phyloP scores from a whole-genome alignment of 1,140 invertebrate genomes.

The Acromyrmex echinatior region DNA sequence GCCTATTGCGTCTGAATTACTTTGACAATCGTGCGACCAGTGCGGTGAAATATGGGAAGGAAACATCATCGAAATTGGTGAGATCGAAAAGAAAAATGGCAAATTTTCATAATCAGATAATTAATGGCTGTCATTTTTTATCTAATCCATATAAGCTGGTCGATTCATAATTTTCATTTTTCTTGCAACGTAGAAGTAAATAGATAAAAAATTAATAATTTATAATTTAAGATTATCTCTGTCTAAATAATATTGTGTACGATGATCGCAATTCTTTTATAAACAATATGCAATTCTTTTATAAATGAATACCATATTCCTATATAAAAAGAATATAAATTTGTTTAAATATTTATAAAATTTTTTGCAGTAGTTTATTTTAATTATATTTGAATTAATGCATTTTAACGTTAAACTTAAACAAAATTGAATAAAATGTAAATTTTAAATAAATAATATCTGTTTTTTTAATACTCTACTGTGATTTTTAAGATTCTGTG shows the following conservation, averaged over 20 bases:
- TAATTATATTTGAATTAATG: slow-evolving; percentile 17
- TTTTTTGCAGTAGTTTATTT: slow-evolving; percentile 1
- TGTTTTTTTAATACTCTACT: background rate
- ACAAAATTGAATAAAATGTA: background rate
- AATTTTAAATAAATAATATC: slow-evolving; percentile 1
- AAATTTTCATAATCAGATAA: background rate
- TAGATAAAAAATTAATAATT: background rate
- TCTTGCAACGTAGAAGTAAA: background rate
- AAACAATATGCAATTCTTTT: background rate
- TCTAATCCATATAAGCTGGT: background rate
- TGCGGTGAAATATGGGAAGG: slow-evolving; percentile 10
- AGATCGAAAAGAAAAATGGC: background rate
- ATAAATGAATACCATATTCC: background rate
- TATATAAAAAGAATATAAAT: background rate
- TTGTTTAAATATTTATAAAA: slow-evolving; percentile 14
- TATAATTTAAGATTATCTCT: background rate
- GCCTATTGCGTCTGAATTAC: slow-evolving; percentile 66
- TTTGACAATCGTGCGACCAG: slow-evolving; percentile 9
- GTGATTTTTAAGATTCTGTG: background rate
- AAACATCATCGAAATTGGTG: slow-evolving; percentile 2
- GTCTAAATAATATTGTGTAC: background rate
- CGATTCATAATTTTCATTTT: slow-evolving; percentile 15
- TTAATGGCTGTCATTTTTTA: background rate
- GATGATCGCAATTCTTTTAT: background rate
- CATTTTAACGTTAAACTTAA: slow-evolving; percentile 3